Conservation (phyloP, 1,140 invertebrate species). For the Hetaerina americana region DNA sequence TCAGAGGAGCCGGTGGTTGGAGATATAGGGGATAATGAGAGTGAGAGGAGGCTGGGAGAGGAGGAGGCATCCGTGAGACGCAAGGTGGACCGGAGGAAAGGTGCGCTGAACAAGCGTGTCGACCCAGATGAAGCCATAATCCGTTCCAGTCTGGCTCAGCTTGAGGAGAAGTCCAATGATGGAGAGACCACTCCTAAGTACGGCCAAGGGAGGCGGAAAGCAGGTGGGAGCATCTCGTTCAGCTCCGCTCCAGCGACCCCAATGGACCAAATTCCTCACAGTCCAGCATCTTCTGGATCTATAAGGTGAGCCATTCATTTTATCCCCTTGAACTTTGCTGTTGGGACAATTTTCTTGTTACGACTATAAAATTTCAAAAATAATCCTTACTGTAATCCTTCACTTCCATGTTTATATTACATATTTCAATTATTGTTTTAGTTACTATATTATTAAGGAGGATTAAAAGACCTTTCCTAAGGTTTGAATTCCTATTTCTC, state of each 20-base stretch:
- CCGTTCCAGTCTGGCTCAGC: background rate
- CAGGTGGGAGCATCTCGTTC: background rate
- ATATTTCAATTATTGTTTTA: too few relatives aligned
- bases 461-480: too few relatives aligned
- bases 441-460: too few relatives aligned
- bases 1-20: background rate
- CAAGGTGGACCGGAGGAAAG: background rate
- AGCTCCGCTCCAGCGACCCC: background rate
- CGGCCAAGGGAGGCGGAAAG: background rate
- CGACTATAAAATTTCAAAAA: too few relatives aligned
- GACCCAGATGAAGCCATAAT: background rate
- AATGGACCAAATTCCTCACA: background rate
- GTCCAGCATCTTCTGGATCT: background rate
- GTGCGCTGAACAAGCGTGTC: background rate
- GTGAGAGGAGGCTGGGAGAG: background rate
- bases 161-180: background rate
- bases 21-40: background rate
- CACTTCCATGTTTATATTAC: too few relatives aligned
- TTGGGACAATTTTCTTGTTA: too few relatives aligned
- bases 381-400: too few relatives aligned
- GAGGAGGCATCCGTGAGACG: background rate
- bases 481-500: too few relatives aligned
- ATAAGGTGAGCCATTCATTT: background rate
- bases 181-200: background rate
- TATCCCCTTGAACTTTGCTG: background rate